A percentile compares a stretch with the other conserved stretches of the same genome.
phyloP scores from a whole-genome alignment of 2,113 vertebrate genomes.

The Arvicanthis niloticus region DNA sequence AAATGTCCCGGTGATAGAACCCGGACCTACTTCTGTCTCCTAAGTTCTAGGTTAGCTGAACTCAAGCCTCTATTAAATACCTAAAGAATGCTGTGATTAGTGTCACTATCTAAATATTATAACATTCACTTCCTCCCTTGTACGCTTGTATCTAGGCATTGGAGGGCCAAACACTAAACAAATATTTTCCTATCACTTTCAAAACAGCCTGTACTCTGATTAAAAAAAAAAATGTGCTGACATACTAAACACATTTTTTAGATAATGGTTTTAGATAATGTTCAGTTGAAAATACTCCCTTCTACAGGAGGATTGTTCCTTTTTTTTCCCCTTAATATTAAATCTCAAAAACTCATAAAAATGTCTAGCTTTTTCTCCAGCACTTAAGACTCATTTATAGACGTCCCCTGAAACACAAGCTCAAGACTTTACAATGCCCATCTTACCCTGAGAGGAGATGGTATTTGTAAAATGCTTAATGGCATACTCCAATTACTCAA shows the following conservation, averaged over 20 bases:
- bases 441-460: not conserved
- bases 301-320: conserved; percentile 42
- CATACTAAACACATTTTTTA: conserved; percentile 30
- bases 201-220: conserved; percentile 68
- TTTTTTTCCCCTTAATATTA: conserved; percentile 54
- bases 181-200: conserved; percentile 66
- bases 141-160: conserved; percentile 37
- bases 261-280: conserved; percentile 61
- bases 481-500: conserved; percentile 11
- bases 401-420: not conserved
- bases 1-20: not conserved
- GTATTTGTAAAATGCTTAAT: conserved; percentile 47
- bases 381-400: conserved; percentile 24
- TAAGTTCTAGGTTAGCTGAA: not conserved
- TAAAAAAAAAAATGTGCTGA: conserved; percentile 60
- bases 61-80: conserved; percentile 60
- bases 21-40: not conserved
- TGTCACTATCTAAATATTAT: conserved; percentile 62
- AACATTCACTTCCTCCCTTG: conserved; percentile 64
- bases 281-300: conserved; percentile 64
- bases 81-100: conserved; percentile 57
- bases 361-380: conserved; percentile 29
- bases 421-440: not conserved
- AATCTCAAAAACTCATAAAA: conserved; percentile 13
- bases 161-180: conserved; percentile 46